Evolutionary conservation across 2,888 invertebrate species (phyloP), one percentile per base, ranked within the genome.

Genomic region (Erannis defoliaria): DNA sequence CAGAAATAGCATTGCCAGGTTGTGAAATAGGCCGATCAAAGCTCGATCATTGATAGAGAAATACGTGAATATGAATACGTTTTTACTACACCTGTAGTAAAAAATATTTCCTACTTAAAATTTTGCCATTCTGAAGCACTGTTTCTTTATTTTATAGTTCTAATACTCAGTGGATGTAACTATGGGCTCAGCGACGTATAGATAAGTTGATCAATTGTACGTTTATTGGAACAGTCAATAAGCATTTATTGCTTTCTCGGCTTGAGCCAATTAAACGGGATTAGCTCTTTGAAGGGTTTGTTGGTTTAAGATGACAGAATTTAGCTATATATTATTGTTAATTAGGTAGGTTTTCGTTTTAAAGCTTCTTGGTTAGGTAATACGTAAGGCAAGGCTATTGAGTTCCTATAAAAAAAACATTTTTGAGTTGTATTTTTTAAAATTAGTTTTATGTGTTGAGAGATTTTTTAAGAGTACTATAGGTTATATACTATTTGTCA

Each of bases 191-290:
- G 26, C 26, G 43, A 57, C 50, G 56, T 64, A 67, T 56, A 68
- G 64, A 76, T 72, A 72, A 67, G 64, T 66, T 53, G 63, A 88
- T 86, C 88, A 88, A 88, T 88, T 88, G 84, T 78, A 67, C 70
- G 74, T 90, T 90, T 90, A 90, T 89, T 85, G 81, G 84, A 75
- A 78, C 76, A 84, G 82, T 82, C 89, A 90, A 91, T 90, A 89
- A 81, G 75, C 72, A 82, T 91, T 90, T 88, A 91, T 88, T 71
- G 84, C 86, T 80, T 77, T 88, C 87, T 74, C 86, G 84, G 86
- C 85, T 83, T 87, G 86, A 85, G 81, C 85, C 90, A 89, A 90
- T 92, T 89, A 89, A 79, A 78, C 75, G 74, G 79, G 82, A 89
- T 89, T 88, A 88, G 82, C 84, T 85, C 78, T 66, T 65, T 74